Percentiles rank a stretch among this genome's conserved stretches.
These are phyloP conservation scores for Trichopria drosophilae DNA, from an alignment of 2,888 invertebrate genomes.

Conservation along the genomic window DNA sequence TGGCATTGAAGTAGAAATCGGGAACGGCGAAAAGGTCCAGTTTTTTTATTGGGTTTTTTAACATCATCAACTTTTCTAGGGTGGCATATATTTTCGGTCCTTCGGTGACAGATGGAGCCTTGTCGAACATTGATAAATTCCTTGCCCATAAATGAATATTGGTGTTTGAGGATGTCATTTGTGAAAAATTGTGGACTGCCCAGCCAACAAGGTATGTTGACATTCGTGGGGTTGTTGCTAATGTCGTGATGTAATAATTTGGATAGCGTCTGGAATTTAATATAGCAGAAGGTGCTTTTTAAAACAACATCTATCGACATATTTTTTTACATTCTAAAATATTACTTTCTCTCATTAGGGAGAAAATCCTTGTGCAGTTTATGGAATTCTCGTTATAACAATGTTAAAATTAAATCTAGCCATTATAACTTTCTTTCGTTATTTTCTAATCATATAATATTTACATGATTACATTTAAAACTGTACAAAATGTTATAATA, in stretches of 20 bases:
- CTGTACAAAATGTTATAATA: no score
- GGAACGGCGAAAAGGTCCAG: conserved; percentile 81
- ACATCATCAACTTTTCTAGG: conserved; percentile 34
- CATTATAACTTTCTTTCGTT: no score
- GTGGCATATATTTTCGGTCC: conserved; percentile 38
- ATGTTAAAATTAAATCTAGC: no score
- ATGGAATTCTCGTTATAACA: no score
- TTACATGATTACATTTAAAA: no score
- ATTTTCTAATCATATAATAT: no score
- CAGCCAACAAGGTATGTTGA: conserved; percentile 49
- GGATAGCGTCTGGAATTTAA: not conserved
- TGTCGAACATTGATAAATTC: not conserved
- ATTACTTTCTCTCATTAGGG: no score
- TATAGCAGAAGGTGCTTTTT: no score
- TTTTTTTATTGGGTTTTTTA: conserved; percentile 60
- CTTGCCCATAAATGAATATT: conserved; percentile 19
- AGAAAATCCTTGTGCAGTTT: no score
- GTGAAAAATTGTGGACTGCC: conserved; percentile 42
- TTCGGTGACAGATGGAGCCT: conserved; percentile 12
- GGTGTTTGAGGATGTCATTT: conserved; percentile 11
- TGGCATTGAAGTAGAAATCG: conserved; percentile 82
- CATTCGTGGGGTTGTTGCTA: conserved; percentile 42
- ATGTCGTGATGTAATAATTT: conserved; percentile 26
- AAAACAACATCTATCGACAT: no score
- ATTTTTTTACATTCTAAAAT: not conserved